phyloP scores from a whole-genome alignment of 2,888 invertebrate species.

The Argyra leucocephala region DNA sequence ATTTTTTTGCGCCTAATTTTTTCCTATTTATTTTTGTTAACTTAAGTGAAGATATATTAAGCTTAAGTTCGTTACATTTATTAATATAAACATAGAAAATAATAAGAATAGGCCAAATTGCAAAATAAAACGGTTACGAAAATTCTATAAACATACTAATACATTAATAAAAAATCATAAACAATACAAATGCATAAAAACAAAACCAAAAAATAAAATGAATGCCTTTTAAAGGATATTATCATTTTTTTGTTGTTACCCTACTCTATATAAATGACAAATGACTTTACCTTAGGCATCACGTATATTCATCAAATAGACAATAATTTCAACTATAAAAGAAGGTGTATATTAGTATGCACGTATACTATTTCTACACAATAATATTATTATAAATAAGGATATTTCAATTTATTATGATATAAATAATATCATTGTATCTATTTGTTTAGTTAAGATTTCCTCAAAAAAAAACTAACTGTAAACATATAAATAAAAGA shows the following conservation, averaged over 20 bases:
- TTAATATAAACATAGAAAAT: not conserved
- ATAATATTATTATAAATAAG: too few relatives aligned
- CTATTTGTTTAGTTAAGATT: too few relatives aligned
- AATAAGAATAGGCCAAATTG: not conserved
- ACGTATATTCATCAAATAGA: not conserved
- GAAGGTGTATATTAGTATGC: too few relatives aligned
- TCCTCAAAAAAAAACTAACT: too few relatives aligned
- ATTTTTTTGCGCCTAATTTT: too few relatives aligned
- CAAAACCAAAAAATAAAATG: not conserved
- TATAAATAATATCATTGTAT: too few relatives aligned
- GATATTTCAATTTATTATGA: too few relatives aligned
- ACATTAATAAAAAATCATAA: not conserved
- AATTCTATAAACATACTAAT: not conserved
- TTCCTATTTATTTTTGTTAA: not conserved
- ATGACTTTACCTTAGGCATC: not conserved
- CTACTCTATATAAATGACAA: not conserved
- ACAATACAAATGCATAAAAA: not conserved
- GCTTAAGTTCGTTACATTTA: not conserved
- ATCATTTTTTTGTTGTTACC: not conserved
- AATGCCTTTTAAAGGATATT: not conserved
- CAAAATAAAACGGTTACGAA: not conserved
- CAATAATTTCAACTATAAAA: not conserved
- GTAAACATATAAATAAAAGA: too few relatives aligned
- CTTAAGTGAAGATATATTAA: not conserved
- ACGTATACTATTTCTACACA: too few relatives aligned